Percentiles rank a stretch among this genome's conserved stretches.
These are phyloP conservation scores for Keiferia lycopersicella DNA, from an alignment of 2,888 invertebrate genomes.

Conservation along the genomic window DNA sequence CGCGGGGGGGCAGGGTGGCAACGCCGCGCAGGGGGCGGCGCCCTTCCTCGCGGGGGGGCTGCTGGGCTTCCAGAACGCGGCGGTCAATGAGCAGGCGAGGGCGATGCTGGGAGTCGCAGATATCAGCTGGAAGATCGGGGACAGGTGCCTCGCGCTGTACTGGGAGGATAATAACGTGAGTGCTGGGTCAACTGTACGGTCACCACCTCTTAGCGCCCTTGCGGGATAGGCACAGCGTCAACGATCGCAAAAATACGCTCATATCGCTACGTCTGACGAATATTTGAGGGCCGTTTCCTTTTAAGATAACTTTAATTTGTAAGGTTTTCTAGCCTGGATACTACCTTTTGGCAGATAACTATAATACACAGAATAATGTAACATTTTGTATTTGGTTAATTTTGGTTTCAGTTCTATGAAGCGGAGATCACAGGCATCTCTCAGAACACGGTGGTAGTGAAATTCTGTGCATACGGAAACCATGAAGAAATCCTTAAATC, in stretches of 20 bases:
- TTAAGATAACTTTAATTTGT: no score
- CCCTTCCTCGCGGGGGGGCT: conserved; percentile 70
- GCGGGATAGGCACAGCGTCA: no score
- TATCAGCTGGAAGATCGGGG: conserved; percentile 88
- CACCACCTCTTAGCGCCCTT: no score
- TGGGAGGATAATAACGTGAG: conserved; percentile 95
- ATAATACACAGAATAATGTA: neutral
- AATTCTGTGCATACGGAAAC: conserved; percentile 93
- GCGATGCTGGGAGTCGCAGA: conserved; percentile 79
- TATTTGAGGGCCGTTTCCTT: no score
- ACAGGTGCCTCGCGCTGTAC: conserved; percentile 93
- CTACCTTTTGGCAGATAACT: no score
- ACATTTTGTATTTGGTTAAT: neutral
- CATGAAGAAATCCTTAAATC: conserved; percentile 92
- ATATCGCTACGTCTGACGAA: no score
- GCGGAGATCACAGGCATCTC: conserved; percentile 91
- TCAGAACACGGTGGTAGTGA: conserved; percentile 91
- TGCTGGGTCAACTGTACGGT: neutral
- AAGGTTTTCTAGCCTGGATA: no score
- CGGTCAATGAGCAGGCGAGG: conserved; percentile 76
- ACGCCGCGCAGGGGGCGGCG: conserved; percentile 42
- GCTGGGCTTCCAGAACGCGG: conserved; percentile 76
- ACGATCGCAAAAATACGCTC: no score
- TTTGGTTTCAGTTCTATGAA: conserved; percentile 90
- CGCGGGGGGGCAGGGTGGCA: conserved; percentile 15